Conservation (phyloP, 2,888 invertebrate species). For the Hirtodrosophila duncani region DNA sequence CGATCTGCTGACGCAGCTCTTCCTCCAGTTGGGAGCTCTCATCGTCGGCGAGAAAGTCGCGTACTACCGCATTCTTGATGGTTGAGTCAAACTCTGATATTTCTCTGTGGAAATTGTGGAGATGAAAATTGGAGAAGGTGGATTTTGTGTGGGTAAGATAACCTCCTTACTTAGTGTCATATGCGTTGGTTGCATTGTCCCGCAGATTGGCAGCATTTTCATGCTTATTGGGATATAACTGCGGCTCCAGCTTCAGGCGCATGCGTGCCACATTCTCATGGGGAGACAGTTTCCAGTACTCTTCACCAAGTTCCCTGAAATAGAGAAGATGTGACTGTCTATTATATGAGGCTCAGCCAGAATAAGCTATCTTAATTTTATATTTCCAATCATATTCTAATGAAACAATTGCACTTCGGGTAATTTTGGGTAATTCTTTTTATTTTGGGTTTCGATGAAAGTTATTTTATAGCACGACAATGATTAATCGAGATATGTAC, state of each 20-base stretch:
- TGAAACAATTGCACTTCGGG: no score
- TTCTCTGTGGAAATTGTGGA: constrained; percentile 57
- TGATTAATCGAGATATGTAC: constrained; percentile 75
- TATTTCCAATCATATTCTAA: no score
- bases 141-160: background rate
- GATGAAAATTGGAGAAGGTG: background rate
- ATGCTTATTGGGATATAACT: constrained; percentile 81
- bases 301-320: constrained; percentile 76
- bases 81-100: constrained; percentile 78
- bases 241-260: constrained; percentile 82
- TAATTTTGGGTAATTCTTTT: constrained; percentile 29
- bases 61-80: constrained; percentile 78
- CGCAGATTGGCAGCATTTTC: constrained; percentile 81
- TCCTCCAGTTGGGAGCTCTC: constrained; percentile 79
- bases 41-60: constrained; percentile 78
- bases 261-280: constrained; percentile 83
- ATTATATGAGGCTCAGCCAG: no score
- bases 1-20: constrained; percentile 78
- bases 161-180: constrained; percentile 74
- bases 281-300: constrained; percentile 81
- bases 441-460: constrained; percentile 68
- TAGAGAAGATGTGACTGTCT: no score
- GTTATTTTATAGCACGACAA: constrained; percentile 74
- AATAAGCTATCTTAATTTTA: no score
- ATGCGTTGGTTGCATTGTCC: constrained; percentile 80